Evolutionary conservation across 2,888 invertebrate genomes (phyloP), one percentile per base, ranked within the genome.

Genomic region (Scaptomyza reducta): DNA sequence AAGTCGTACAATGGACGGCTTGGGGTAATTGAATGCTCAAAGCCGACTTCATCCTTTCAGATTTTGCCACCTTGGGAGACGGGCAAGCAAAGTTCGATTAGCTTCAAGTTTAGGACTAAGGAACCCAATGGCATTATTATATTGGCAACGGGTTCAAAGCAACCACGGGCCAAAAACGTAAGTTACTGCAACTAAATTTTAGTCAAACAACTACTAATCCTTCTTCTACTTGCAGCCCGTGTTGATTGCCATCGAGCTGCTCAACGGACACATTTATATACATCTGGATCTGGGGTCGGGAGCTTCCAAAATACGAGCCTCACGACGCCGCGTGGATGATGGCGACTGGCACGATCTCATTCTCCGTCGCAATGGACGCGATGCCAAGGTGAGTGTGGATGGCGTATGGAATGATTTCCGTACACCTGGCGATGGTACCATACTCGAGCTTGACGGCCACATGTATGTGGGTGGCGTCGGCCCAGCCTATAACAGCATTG

Each of bases 121-220:
- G 98, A 99, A 92, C 96, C 97, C 7, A 97, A 98, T 89, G 99
- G 99, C 25, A 94, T 99, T 77, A 95, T 99, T 58, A 94, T 99
- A 90, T 97, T 97, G 93, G 98, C 97, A 91, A 96, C 96, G 88
- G 97, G 97, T 89, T 94, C 95, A 61, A 94, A 95, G 89, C 95
- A 95, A 88, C 95, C 95, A 80, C 94, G 95, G 92, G 95, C 95
- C 92, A 95, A 92, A 68, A 91, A 91, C 69, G 91, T 91, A 79
- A 89, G 88, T 67, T 10, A 7, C 22, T 7, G 9, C 1, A 18
- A 9, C 3, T 18, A 3, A 3, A 18, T 6, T 13, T 5, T 1
- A 11, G 10, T 25, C 1, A 16, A 6, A 7, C 5, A 40, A 3
- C 13, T 16, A 31, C 7, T 47, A 42, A 62, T 9, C 3, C 9